These are phyloP conservation scores for Danio jaintianensis DNA, from an alignment of 2,797 vertebrate genomes.

Conservation along the genomic window DNA sequence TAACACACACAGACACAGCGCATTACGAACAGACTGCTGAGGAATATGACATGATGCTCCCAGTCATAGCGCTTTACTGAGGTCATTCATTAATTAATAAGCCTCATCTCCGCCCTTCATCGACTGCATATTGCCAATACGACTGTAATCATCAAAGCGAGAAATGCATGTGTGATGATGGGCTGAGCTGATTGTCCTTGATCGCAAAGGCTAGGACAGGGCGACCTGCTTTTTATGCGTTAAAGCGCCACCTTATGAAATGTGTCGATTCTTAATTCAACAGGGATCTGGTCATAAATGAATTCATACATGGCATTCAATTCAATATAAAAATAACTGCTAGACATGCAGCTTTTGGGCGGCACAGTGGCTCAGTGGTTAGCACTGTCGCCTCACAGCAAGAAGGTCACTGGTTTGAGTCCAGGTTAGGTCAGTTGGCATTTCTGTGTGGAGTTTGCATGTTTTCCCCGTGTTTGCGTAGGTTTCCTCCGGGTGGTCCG, in stretches of 20 bases:
- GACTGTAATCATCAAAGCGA: conserved; percentile 80
- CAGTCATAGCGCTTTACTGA: conserved; percentile 86
- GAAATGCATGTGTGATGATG: conserved; percentile 59
- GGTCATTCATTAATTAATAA: conserved; percentile 88
- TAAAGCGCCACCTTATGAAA: neutral
- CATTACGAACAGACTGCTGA: conserved; percentile 85
- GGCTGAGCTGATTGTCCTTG: conserved; percentile 39
- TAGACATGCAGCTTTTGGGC: no score
- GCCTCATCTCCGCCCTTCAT: conserved; percentile 82
- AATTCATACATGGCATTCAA: neutral
- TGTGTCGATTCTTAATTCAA: conserved; percentile 29
- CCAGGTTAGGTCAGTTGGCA: no score
- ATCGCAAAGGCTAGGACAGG: conserved; percentile 9
- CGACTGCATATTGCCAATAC: conserved; percentile 88
- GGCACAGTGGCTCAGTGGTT: no score
- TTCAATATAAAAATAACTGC: no score
- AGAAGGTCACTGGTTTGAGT: no score
- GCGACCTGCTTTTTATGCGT: conserved; percentile 6
- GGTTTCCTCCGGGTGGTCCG: no score
- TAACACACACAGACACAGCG: conserved; percentile 80
- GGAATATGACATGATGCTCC: conserved; percentile 91
- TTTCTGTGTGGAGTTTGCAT: no score
- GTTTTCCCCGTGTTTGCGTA: no score
- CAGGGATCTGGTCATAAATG: neutral
- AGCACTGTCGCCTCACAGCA: no score